A percentile compares a stretch with the other conserved stretches of the same genome.
phyloP scores from a whole-genome alignment of 2,888 invertebrate species.

The Lasioglossum malachurum region DNA sequence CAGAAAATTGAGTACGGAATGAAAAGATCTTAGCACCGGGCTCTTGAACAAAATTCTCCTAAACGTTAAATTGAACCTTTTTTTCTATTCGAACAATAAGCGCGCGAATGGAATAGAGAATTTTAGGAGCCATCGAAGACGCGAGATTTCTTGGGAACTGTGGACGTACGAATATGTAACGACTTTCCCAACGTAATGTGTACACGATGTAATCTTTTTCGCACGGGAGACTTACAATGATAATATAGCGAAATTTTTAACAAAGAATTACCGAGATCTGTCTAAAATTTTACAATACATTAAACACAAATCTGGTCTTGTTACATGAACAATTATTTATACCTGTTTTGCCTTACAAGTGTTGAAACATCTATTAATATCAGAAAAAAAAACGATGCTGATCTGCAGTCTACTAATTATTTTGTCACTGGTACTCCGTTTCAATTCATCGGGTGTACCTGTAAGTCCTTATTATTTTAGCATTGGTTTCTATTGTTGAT shows the following conservation, averaged over 20 bases:
- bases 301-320: too few species aligned
- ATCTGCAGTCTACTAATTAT: too few species aligned
- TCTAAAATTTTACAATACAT: too few species aligned
- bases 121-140: background rate
- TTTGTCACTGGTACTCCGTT: too few species aligned
- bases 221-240: background rate
- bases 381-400: too few species aligned
- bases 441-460: too few species aligned
- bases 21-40: background rate
- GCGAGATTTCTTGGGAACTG: background rate
- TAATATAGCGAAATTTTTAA: background rate
- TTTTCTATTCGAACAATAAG: background rate
- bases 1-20: background rate
- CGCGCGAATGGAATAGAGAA: background rate
- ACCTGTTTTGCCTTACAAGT: too few species aligned
- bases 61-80: background rate
- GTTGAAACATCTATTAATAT: too few species aligned
- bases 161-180: background rate
- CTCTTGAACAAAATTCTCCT: background rate
- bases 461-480: too few species aligned
- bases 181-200: background rate
- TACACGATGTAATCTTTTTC: background rate
- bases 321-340: too few species aligned
- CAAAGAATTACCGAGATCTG: background rate
- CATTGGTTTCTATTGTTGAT: too few species aligned